A percentile compares a stretch with the other conserved stretches of the same genome.
Conservation (phyloP, 2,113 vertebrate species). For the Phalacrocorax carbo region DNA sequence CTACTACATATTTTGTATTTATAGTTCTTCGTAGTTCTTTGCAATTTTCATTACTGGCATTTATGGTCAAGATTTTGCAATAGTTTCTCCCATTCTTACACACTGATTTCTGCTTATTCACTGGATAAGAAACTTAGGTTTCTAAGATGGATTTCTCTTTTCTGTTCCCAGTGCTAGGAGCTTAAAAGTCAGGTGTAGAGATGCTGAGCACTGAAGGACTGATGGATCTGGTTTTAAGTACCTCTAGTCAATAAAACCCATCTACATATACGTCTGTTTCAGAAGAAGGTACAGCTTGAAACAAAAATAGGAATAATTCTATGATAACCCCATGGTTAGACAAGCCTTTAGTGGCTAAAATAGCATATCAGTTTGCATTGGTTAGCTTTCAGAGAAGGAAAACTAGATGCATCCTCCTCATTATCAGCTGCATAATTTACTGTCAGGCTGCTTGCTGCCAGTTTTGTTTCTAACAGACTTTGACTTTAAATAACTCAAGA, state of each 20-base stretch:
- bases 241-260: not conserved
- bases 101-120: not conserved
- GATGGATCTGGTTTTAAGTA: not conserved
- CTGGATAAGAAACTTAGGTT: not conserved
- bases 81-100: not conserved
- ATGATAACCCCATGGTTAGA: not conserved
- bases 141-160: not conserved
- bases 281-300: not conserved
- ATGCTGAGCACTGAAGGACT: not conserved
- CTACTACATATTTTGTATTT: not conserved
- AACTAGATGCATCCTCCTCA: not conserved
- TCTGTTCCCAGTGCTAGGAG: not conserved
- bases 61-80: not conserved
- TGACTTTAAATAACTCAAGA: constrained; percentile 4
- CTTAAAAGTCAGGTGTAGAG: not conserved
- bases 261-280: not conserved
- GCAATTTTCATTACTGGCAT: not conserved
- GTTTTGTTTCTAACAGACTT: not conserved
- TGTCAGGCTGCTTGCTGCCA: not conserved
- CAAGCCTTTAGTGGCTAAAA: not conserved
- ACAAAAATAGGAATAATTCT: not conserved
- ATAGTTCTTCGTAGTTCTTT: not conserved
- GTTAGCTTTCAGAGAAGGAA: not conserved
- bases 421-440: not conserved
- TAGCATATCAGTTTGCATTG: not conserved